Percentiles rank a stretch among this genome's conserved stretches.
phyloP scores from a whole-genome alignment of 2,888 invertebrate species.

The Phrixothrix hirtus region DNA sequence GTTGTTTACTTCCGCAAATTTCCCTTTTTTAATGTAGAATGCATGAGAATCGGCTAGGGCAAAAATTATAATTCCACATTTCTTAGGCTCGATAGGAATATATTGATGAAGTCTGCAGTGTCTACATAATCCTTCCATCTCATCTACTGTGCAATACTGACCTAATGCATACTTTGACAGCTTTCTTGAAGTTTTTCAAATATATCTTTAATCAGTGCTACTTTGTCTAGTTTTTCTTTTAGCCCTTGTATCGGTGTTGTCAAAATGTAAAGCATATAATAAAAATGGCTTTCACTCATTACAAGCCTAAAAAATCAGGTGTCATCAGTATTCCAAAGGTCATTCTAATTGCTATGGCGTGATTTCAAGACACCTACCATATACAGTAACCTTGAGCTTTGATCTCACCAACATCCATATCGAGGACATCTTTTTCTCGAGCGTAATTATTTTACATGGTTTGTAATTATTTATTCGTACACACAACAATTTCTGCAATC shows the following conservation, averaged over 20 bases:
- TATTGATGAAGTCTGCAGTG: too few relatives aligned
- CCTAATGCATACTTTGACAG: too few relatives aligned
- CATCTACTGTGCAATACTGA: too few relatives aligned
- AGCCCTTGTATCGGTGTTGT: not conserved
- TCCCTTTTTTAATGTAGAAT: conserved; percentile 24
- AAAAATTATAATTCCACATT: conserved; percentile 27
- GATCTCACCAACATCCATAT: conserved; percentile 1
- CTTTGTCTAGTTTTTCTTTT: conserved; percentile 3
- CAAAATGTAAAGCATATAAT: not conserved
- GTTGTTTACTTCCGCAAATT: conserved; percentile 27
- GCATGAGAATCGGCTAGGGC: conserved; percentile 16
- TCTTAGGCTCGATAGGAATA: conserved; percentile 34
- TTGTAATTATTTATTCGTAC: too few relatives aligned
- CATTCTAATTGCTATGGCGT: conserved; percentile 2
- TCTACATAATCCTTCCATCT: too few relatives aligned
- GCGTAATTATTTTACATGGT: too few relatives aligned
- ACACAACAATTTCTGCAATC: too few relatives aligned
- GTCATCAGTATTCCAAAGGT: conserved; percentile 4
- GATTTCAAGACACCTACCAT: conserved; percentile 5
- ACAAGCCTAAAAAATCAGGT: not conserved
- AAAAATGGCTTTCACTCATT: not conserved
- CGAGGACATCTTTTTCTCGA: not conserved
- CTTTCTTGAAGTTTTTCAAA: too few relatives aligned
- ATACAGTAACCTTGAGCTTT: conserved; percentile 4
- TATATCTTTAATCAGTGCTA: not conserved